A percentile compares a stretch with the other conserved stretches of the same genome.
These are phyloP conservation scores for Hypomecis punctinalis DNA, from an alignment of 2,888 invertebrate genomes.

Conservation along the genomic window DNA sequence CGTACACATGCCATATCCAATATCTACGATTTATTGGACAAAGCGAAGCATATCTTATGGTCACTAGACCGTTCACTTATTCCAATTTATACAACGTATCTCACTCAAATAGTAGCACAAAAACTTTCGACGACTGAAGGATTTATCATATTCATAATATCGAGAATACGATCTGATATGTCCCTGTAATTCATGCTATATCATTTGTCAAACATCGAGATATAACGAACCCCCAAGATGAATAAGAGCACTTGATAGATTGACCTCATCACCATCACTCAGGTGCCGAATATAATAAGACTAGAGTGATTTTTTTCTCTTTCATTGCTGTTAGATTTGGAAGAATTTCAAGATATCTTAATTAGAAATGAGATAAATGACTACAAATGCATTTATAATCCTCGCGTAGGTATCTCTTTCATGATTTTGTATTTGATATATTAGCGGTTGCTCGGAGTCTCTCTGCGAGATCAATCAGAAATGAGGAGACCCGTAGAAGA, in stretches of 20 bases:
- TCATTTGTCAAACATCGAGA: conserved; percentile 40
- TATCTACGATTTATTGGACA: background rate
- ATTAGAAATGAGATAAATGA: conserved; percentile 4
- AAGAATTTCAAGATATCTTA: background rate
- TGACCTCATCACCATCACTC: conserved; percentile 41
- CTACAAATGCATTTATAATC: background rate
- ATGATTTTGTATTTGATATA: too few relatives aligned
- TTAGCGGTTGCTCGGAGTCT: too few relatives aligned
- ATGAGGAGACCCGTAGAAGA: too few relatives aligned
- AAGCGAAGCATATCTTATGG: background rate
- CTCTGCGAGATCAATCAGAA: too few relatives aligned
- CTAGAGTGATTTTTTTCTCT: conserved; percentile 8
- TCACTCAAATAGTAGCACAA: conserved; percentile 7
- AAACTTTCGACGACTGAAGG: background rate
- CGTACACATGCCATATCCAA: too few relatives aligned
- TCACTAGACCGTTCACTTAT: background rate
- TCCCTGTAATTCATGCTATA: conserved; percentile 30
- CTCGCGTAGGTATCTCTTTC: too few relatives aligned
- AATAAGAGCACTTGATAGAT: conserved; percentile 35
- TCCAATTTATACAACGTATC: background rate
- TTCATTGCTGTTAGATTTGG: background rate
- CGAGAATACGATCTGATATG: conserved; percentile 33
- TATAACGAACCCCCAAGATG: conserved; percentile 31
- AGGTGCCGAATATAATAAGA: conserved; percentile 30
- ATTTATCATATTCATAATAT: conserved; percentile 36